Percentiles rank a stretch among this genome's conserved stretches.
These are phyloP conservation scores for Erythrocebus patas DNA, from an alignment of 2,113 vertebrate genomes.

Conservation along the genomic window DNA sequence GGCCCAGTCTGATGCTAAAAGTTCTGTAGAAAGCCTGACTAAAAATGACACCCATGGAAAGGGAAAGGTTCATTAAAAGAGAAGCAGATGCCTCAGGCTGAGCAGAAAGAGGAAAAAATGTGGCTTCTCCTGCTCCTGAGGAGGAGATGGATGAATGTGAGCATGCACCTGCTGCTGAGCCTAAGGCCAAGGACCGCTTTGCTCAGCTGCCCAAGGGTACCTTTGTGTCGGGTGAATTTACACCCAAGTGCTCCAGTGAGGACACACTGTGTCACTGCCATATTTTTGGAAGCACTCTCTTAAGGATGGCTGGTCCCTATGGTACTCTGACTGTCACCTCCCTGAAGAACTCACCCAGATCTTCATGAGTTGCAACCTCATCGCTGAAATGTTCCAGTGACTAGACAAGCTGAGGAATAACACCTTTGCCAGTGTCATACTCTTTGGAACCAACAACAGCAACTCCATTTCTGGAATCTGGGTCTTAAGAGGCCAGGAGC, in stretches of 20 bases:
- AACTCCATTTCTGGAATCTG: background rate
- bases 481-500: background rate
- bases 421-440: background rate
- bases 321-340: background rate
- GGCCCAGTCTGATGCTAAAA: background rate
- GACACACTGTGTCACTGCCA: background rate
- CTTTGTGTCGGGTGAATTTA: background rate
- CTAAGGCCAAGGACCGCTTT: background rate
- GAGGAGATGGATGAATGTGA: background rate
- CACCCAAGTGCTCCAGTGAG: background rate
- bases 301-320: background rate
- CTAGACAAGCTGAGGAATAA: background rate
- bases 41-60: too few relatives aligned
- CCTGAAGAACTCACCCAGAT: background rate
- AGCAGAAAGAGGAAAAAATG: background rate
- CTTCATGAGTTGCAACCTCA: background rate
- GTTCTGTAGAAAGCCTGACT: background rate
- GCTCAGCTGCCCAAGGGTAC: background rate
- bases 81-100: background rate
- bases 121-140: background rate
- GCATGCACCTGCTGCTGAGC: background rate
- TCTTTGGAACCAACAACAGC: background rate
- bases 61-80: too few relatives aligned
- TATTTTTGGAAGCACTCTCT: background rate
- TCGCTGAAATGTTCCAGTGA: background rate